Evolutionary conservation across 2,797 vertebrate genomes (phyloP), one percentile per base, ranked within the genome.

Genomic region (Hippopotamyrus pictus): DNA sequence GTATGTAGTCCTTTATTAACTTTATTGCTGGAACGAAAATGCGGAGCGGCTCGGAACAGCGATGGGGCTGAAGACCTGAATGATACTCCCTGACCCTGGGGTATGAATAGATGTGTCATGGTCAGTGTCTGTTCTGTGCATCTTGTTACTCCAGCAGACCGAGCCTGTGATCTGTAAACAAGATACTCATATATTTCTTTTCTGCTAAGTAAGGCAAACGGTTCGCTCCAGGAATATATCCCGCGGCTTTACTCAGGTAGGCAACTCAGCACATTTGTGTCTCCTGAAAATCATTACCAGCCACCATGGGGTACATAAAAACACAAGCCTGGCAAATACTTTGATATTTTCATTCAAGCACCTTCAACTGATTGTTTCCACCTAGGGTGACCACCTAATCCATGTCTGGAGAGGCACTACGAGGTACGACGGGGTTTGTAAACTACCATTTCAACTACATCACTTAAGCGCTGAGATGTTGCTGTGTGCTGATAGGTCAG

Each of bases 181-280:
- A 87, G 65, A 89, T 69, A 59, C 69, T 53, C 1, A 53, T 48
- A 37, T 79, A 54, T 41, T 57, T 8, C 14, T 90, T 88, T 92
- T 89, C 92, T 94, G 93, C 93, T 92, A 92, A 93, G 91, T 91
- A 91, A 94, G 91, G 92, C 91, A 91, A 90, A 94, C 94, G 92
- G 94, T 95, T 95, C 94, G 95, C 95, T 96, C 96, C 94, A 95
- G 90, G 92, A 93, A 92, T 93, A 92, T 92, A 92, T 95, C 94
- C 94, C 95, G 94, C 93, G 91, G 93, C 92, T 92, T 92, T 92
- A 91, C 93, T 94, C 94, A 93, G 92, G 88, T 84, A 79, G 76
- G 85, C 94, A 91, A 94, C 93, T 95, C 94, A 94, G 94, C 94
- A 94, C 92, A 93, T 94, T 59, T 87, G 37, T 44, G 37, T 46